Evolutionary conservation across 1,140 invertebrate species (phyloP), one percentile per base, ranked within the genome.

Genomic region (Littorina saxatilis): DNA sequence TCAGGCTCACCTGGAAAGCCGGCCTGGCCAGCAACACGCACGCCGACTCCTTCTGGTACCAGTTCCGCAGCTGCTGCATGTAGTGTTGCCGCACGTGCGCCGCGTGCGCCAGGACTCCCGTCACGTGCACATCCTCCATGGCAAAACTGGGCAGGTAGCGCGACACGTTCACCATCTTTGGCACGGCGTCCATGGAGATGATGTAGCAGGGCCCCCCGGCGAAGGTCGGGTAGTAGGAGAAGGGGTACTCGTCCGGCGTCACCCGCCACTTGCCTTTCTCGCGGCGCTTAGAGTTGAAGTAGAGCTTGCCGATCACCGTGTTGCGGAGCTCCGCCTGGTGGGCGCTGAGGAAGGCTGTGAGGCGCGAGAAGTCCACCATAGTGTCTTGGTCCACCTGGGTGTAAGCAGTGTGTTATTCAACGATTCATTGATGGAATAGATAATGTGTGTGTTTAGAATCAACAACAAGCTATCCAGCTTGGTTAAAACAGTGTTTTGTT

Each of bases 321-420:
- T 50, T 50, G 63, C 78, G 13, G 17, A 43, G 84, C 2, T 20
- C 29, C 58, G 66, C 72, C 7, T 83, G 63, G 35, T 70, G 47
- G 35, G 77, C 20, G 29, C 23, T 43, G 35, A 89, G 50, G 15
- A 84, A 66, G 35, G 80, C 66, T 20, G 87, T 52, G 7, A 89
- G 77, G 63, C 82, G 80, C 2, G 86, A 85, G 32, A 87, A 77
- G 77, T 94, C 92, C 9, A 94, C 87, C 82, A 94, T 93, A 75
- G 93, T 93, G 83, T 94, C 94, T 66, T 94, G 94, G 83, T 94
- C 94, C 94, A 9, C 91, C n/a, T n/a, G n/a, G n/a, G n/a, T n/a
- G n/a, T n/a, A n/a, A n/a, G n/a, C n/a, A n/a, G n/a, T n/a, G n/a
- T n/a, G n/a, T n/a, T n/a, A n/a, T n/a, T n/a, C n/a, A n/a, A n/a